Evolutionary conservation across 2,888 invertebrate species (phyloP).

Genomic region (Charanyca ferruginea): DNA sequence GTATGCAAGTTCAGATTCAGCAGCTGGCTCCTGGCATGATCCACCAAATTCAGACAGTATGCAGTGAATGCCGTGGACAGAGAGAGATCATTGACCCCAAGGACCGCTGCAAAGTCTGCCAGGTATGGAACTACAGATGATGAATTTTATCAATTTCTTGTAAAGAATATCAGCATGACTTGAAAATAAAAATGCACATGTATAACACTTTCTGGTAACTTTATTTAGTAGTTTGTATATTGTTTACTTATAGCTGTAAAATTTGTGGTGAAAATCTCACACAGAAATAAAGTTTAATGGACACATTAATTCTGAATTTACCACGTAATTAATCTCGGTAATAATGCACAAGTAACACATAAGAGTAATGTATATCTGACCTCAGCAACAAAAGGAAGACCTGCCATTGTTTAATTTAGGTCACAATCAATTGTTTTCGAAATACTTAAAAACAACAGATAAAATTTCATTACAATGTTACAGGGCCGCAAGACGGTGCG

Average conservation of each 20-base stretch:
- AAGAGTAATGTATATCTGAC: no score
- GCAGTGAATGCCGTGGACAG: slow-evolving; percentile 96
- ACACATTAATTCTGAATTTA: not conserved
- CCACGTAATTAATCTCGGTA: not conserved
- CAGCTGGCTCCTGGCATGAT: slow-evolving; percentile 92
- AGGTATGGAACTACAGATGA: slow-evolving; percentile 75
- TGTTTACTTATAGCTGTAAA: no score
- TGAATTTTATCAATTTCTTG: not conserved
- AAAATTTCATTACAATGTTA: slow-evolving; percentile 26
- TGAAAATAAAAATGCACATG: no score
- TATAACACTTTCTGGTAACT: no score
- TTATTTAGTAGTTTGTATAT: no score
- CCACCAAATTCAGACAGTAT: slow-evolving; percentile 98
- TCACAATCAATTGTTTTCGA: slow-evolving; percentile 13
- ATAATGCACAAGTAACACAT: not conserved
- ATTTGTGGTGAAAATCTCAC: not conserved
- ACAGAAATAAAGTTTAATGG: not conserved
- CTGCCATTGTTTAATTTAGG: slow-evolving; percentile 18
- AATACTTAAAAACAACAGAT: not conserved
- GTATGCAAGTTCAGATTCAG: slow-evolving; percentile 94
- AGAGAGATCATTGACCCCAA: slow-evolving; percentile 96
- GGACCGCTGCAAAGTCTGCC: slow-evolving; percentile 98
- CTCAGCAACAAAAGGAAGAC: slow-evolving; percentile 13
- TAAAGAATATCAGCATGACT: no score
- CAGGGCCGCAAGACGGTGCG: slow-evolving; percentile 96